Conservation (phyloP, 2,797 vertebrate genomes). For the Clamator glandarius region DNA sequence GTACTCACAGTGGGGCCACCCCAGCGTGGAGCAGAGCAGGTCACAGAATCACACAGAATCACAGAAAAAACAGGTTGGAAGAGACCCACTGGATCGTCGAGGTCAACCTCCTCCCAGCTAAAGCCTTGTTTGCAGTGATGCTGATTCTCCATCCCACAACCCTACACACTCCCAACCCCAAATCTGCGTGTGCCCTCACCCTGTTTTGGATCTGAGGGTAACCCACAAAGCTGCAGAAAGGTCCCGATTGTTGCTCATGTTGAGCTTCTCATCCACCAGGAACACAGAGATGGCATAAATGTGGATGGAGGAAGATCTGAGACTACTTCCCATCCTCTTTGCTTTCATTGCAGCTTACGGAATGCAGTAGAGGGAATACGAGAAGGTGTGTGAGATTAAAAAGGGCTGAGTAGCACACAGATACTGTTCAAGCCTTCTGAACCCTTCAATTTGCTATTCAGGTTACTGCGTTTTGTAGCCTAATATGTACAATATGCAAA, state of each 20-base stretch:
- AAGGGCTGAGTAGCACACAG: background rate
- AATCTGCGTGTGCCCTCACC: background rate
- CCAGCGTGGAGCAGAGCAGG: too few relatives aligned
- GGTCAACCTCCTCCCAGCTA: too few relatives aligned
- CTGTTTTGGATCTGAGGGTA: background rate
- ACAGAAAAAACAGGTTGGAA: too few relatives aligned
- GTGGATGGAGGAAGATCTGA: background rate
- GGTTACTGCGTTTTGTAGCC: background rate
- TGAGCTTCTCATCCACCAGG: too few relatives aligned
- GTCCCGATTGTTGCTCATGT: too few relatives aligned
- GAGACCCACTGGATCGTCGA: too few relatives aligned
- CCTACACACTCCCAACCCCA: rapidly evolving
- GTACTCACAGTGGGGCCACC: too few relatives aligned
- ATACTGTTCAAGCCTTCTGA: background rate
- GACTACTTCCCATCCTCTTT: background rate
- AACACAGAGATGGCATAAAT: background rate
- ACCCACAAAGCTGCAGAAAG: background rate
- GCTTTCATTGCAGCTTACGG: background rate
- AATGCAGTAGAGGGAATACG: background rate
- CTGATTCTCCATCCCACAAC: background rate
- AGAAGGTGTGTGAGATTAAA: background rate
- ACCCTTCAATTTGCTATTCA: constrained; percentile 3
- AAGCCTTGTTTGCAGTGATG: background rate
- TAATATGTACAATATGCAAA: constrained; percentile 13
- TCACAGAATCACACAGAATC: too few relatives aligned